phyloP scores from a whole-genome alignment of 2,113 vertebrate species.

The Atlantisia rogersi region DNA sequence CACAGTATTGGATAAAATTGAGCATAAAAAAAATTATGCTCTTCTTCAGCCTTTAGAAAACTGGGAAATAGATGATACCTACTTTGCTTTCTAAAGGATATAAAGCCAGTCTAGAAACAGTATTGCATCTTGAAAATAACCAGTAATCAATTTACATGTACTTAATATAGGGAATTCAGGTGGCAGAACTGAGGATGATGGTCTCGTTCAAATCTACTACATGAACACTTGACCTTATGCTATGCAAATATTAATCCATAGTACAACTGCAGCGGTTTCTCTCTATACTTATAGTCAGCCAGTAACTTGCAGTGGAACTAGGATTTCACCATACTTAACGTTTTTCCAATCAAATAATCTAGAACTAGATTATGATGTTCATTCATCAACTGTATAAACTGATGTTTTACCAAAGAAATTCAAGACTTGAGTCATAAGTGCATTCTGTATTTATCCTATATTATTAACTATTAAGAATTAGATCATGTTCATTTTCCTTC shows the following conservation, averaged over 20 bases:
- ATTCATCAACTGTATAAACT: neutral
- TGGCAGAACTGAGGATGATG: neutral
- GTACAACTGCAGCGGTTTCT: neutral
- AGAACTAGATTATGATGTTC: neutral
- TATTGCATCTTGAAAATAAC: neutral
- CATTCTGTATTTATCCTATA: neutral
- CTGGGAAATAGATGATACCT: neutral
- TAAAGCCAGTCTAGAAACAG: neutral
- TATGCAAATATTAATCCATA: neutral
- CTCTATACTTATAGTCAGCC: neutral
- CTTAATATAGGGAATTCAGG: neutral
- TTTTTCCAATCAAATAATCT: neutral
- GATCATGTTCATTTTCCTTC: neutral
- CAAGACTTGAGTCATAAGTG: neutral
- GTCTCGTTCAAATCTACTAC: neutral
- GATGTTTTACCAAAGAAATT: neutral
- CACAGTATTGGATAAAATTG: neutral
- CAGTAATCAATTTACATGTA: neutral
- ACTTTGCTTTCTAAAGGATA: neutral
- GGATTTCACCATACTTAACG: neutral
- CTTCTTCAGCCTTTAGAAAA: neutral
- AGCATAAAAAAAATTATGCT: neutral
- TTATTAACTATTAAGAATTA: neutral
- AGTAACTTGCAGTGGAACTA: neutral
- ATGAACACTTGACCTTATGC: neutral